Percentiles rank a stretch among this genome's conserved stretches.
phyloP scores from a whole-genome alignment of 2,888 invertebrate genomes.

The Drosophila pseudotalamancana region DNA sequence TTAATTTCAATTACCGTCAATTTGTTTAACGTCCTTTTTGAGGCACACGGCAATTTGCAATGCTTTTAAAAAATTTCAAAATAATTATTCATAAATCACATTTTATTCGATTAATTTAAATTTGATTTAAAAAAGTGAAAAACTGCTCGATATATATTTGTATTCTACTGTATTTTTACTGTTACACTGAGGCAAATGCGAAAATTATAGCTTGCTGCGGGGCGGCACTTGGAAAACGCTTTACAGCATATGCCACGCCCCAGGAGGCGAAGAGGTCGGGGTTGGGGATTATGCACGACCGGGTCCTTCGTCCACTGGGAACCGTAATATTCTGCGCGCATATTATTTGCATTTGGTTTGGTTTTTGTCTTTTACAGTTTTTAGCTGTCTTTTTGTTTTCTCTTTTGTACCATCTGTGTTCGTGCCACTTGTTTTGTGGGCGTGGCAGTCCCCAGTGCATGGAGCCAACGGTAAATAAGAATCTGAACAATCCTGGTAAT shows the following conservation, averaged over 20 bases:
- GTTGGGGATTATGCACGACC: conserved; percentile 4
- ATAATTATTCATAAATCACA: conserved; percentile 32
- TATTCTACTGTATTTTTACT: not conserved
- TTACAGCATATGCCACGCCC: conserved; percentile 57
- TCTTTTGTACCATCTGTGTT: conserved; percentile 14
- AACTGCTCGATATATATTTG: not conserved
- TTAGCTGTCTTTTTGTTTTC: not conserved
- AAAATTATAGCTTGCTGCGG: conserved; percentile 55
- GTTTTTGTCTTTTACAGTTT: conserved; percentile 13
- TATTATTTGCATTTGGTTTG: conserved; percentile 49
- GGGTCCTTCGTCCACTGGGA: conserved; percentile 27
- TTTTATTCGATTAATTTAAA: conserved; percentile 25
- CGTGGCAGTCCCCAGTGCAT: conserved; percentile 26
- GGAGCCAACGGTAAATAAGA: conserved; percentile 28
- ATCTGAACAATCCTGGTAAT: conserved; percentile 49
- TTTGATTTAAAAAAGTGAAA: conserved; percentile 18
- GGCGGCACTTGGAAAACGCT: conserved; percentile 61
- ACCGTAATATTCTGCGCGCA: conserved; percentile 27
- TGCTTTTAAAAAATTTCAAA: not conserved
- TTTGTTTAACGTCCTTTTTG: conserved; percentile 57
- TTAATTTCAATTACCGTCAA: conserved; percentile 74
- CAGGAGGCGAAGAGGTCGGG: not conserved
- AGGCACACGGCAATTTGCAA: conserved; percentile 17
- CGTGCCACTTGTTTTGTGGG: conserved; percentile 32
- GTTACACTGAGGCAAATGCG: conserved; percentile 33